These are phyloP conservation scores for Tinamus guttatus DNA, from an alignment of 2,113 vertebrate genomes.

Conservation along the genomic window DNA sequence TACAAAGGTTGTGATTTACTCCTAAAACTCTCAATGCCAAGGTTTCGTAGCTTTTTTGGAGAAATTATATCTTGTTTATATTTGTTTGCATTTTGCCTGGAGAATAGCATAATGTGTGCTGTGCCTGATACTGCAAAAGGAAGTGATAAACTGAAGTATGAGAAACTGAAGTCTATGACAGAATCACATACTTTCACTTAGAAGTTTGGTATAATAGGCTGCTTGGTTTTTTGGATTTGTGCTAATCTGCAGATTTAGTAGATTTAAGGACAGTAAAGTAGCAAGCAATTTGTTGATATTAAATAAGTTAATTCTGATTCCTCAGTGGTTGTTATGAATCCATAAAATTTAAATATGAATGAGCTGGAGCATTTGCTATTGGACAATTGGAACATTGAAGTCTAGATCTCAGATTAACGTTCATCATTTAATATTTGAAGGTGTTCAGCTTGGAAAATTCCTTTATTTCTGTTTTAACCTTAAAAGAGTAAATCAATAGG, in stretches of 20 bases:
- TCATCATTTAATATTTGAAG: neutral
- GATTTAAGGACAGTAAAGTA: neutral
- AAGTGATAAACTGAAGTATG: neutral
- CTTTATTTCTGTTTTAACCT: neutral
- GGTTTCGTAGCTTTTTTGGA: neutral
- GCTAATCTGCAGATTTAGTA: neutral
- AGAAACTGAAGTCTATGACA: neutral
- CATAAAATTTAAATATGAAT: neutral
- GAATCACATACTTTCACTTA: neutral
- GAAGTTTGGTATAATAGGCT: neutral
- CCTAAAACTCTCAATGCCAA: neutral
- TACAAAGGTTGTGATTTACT: neutral
- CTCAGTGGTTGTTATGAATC: neutral
- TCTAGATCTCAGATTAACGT: neutral
- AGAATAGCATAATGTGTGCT: neutral
- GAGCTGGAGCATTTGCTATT: neutral
- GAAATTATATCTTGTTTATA: neutral
- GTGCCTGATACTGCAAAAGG: neutral
- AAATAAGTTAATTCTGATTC: neutral
- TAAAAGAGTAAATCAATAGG: neutral
- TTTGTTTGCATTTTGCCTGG: neutral
- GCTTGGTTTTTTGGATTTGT: neutral
- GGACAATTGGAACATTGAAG: neutral
- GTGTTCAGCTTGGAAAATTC: neutral
- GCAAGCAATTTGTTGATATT: neutral